These are phyloP conservation scores for Lampris megalopsis DNA, from an alignment of 2,113 vertebrate species.

Conservation along the genomic window DNA sequence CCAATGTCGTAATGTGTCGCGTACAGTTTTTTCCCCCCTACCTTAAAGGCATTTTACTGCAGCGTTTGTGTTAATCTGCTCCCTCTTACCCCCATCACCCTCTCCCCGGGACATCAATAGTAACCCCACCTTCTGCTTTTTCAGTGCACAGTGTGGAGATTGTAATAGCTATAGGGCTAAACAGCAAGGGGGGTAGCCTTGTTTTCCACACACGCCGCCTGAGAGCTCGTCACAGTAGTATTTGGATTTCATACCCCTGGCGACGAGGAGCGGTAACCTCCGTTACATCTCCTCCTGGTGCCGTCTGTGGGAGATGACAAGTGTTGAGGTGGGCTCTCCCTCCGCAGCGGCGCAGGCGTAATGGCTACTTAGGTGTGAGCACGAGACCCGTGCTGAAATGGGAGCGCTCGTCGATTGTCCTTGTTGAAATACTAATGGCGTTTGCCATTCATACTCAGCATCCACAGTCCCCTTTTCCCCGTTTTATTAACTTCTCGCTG, in stretches of 20 bases:
- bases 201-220: conserved; percentile 13
- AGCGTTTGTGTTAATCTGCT: conserved; percentile 7
- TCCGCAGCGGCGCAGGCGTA: conserved; percentile 22
- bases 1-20: no score
- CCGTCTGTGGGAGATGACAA: no score
- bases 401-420: conserved; percentile 53
- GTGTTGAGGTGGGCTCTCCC: no score
- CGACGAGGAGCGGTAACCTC: conserved; percentile 39
- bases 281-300: conserved; percentile 6
- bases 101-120: neutral
- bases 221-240: conserved; percentile 21
- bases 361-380: conserved; percentile 40
- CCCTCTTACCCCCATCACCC: neutral
- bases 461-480: neutral
- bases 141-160: conserved; percentile 15
- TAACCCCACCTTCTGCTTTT: neutral
- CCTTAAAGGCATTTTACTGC: conserved; percentile 20
- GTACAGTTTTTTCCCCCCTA: neutral
- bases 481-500: neutral
- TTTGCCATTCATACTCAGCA: conserved; percentile 26
- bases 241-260: conserved; percentile 46
- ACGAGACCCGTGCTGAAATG: conserved; percentile 43
- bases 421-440: conserved; percentile 47
- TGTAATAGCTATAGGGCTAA: conserved; percentile 15
- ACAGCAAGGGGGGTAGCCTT: neutral